Evolutionary conservation across 2,888 invertebrate species (phyloP), one percentile per base, ranked within the genome.

Genomic region (Achlya flavicornis): DNA sequence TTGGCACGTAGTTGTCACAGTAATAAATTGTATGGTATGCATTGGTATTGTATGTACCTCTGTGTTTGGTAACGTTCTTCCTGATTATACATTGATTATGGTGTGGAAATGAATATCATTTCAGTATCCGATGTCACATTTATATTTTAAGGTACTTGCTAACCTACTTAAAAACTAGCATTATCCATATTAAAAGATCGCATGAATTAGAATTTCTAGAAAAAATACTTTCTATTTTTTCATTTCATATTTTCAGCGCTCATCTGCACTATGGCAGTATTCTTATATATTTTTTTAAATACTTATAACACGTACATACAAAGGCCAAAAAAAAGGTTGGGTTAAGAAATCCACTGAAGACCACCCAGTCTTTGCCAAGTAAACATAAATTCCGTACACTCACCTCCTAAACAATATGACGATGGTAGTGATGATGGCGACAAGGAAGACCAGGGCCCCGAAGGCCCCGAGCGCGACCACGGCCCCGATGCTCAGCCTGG

Each of bases 391-490:
- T 26, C 26, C 26, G 26, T 26, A 2, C 58, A 53, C 83, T 86
- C 62, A 98, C 98, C 98, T 98, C 91, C 97, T 94, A 63, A 98
- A 96, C 73, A 98, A 94, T 66, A 98, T 97, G 66, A 98, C 97
- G 71, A 98, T 96, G 6, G 98, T 97, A 2, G 98, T 98, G 73
- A 98, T 96, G 70, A 98, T 96, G 35, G 98, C 98, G 11, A 98
- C 97, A 61, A 98, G 94, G 86, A 98, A 97, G 8, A 98, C 97
- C 77, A 98, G 96, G 10, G 97, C 97, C n/a, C 98, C 98, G 84
- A 98, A 98, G 10, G 97, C 97, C 3, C 97, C 98, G 16, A 98
- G 92, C 0, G 98, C 98, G 65, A 98, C 97, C 72, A 98, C 97
- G 7, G 98, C 97, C 63, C 97, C 97, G 65, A 97, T 92, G 88